Base-by-base conservation (phyloP, 2,797 vertebrate species). In the Manis javanica region DNA sequence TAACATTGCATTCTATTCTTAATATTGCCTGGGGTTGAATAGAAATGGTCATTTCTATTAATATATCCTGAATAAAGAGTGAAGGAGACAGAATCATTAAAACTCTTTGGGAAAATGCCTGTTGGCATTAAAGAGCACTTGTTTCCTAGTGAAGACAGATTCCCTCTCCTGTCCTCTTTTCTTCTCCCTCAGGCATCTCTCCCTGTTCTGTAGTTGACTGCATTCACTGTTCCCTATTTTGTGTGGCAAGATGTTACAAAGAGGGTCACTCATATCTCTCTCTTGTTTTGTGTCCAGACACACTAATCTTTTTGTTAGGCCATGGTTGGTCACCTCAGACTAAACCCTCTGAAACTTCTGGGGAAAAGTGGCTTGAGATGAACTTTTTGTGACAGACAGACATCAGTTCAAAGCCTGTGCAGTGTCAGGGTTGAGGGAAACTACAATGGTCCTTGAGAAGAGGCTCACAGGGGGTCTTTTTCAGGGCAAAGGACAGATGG, bases 271-370 rank as follows among this genome's bases (percentile, higher is more conserved):
- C 97, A 97, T 91, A 90, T 82, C 72, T 98, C 93, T 97, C 53
- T 92, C 29, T 75, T 64, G 84, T 88, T 55, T 97, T 97, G 81
- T 98, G 97, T 97, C 96, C 94, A 90, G 95, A 98, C 96, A 98
- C 98, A 98, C 97, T 94, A 42, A 97, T 92, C 97, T 97, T 98
- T 97, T 98, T 98, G 98, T 98, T 98, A 96, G 91, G 34, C 87
- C 3, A 0, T 94, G 94, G 37, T 94, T 97, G 97, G 97, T 98
- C 96, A 98, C 96, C 95, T 98, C 98, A 69, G 75, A 71, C 95
- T 98, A 98, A 98, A 98, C 98, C 82, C 96, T 78, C 1, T 72
- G 92, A 97, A 97, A 97, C 87, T 51, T 90, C 94, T 81, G 83
- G 82, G 98, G 98, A 97, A 97, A 98, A 97, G 95, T 95, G 87